These are phyloP conservation scores for Drosophila virilis DNA, from an alignment of 1,140 invertebrate genomes.

Conservation along the genomic window DNA sequence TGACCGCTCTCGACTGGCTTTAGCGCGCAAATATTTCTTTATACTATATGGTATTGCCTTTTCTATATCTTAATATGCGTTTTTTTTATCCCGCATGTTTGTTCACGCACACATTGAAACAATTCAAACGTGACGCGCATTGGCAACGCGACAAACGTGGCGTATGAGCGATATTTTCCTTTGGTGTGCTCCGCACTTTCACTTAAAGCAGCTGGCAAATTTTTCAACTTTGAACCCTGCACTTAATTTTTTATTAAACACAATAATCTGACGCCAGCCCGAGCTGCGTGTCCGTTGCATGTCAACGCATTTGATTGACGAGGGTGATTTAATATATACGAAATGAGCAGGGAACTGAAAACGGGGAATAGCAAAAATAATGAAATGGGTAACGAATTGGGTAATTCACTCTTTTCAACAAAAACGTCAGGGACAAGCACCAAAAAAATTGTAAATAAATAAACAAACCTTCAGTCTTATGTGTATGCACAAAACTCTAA, in stretches of 20 bases:
- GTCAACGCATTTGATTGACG: conserved; percentile 80
- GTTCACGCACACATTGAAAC: conserved; percentile 61
- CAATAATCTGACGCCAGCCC: conserved; percentile 57
- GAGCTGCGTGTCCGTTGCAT: conserved; percentile 41
- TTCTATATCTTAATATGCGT: conserved; percentile 62
- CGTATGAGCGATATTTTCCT: conserved; percentile 60
- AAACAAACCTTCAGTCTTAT: background rate
- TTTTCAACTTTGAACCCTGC: conserved; percentile 72
- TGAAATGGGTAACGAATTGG: conserved; percentile 22
- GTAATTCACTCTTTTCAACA: conserved; percentile 18
- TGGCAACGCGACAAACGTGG: conserved; percentile 47
- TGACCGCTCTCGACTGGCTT: conserved; percentile 50
- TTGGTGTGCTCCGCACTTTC: conserved; percentile 31
- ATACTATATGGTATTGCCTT: conserved; percentile 35
- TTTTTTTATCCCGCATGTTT: conserved; percentile 59
- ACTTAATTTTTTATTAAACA: conserved; percentile 81
- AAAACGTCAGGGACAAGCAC: conserved; percentile 36
- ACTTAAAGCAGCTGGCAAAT: conserved; percentile 68
- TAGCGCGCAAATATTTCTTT: conserved; percentile 34
- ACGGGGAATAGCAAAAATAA: conserved; percentile 29
- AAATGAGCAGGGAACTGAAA: conserved; percentile 49
- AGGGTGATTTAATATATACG: conserved; percentile 77
- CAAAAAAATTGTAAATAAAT: conserved; percentile 27
- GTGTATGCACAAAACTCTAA: too few relatives aligned
- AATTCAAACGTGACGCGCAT: conserved; percentile 78